Base-by-base conservation (phyloP, 2,113 vertebrate genomes). In the Rhegmatorhina hoffmannsi region DNA sequence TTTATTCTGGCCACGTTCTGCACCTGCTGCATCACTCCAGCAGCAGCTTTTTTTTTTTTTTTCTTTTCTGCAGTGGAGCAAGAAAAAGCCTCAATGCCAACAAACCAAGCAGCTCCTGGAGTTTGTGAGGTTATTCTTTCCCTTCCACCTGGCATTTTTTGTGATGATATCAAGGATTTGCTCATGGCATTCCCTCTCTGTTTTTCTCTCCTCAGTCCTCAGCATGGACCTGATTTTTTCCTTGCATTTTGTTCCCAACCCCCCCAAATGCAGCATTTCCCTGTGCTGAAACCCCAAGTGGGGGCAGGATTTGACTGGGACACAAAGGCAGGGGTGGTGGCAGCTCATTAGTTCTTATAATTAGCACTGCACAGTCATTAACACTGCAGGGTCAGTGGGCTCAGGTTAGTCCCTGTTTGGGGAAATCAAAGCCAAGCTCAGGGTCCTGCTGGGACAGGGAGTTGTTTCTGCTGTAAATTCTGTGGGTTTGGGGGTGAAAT, bases 121-220 rank as follows among this genome's bases (percentile, higher is more conserved):
- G 9, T 40, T 25, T 11, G 13, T 40, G 34, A 59, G 23, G 34
- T 44, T 34, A 5, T 44, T 29, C 67, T 55, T 34, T 11, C 8
- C 1, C 62, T 56, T 20, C 6, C 4, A 76, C 36, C 6, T 4
- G 24, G 3, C 0, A 0, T n/a, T 76, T 18, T 36, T 5, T 55
- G 49, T 2, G 29, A 6, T 20, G 24, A 29, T 6, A 3, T 3
- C 6, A 33, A 34, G n/a, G 21, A 29, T 53, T 60, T 7, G 18
- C 31, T 60, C 7, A 8, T 7, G 13, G 3, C 7, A 0, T 26
- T 55, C 46, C 23, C n/a, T 46, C 38, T 28, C 6, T 3, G 2
- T 6, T 16, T 21, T 21, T 50, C 29, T 10, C 38, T 17, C 7
- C 4, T 3, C 1, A 1, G 34, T 9, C 17, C 40, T 9, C 53